A percentile compares a stretch with the other conserved stretches of the same genome.
Evolutionary conservation across 2,797 vertebrate genomes (phyloP).

Genomic region (Botia almorhae): DNA sequence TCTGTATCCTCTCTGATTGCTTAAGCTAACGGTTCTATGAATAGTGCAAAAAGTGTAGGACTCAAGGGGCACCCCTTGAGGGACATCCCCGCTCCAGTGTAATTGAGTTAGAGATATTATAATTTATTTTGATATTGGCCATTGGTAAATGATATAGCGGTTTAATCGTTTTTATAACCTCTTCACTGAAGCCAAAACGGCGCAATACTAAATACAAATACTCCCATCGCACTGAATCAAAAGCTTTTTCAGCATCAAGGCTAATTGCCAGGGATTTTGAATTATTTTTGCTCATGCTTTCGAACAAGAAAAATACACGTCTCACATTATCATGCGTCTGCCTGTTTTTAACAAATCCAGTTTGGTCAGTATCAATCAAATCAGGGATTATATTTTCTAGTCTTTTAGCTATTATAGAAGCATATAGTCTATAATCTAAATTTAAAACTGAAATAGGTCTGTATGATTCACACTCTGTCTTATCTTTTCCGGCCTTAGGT

Average conservation of each 20-base stretch:
- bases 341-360: conserved; percentile 43
- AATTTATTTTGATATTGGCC: conserved; percentile 35
- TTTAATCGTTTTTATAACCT: conserved; percentile 4
- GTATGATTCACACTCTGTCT: background rate
- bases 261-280: background rate
- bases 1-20: background rate
- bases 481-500: conserved; percentile 39
- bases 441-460: conserved; percentile 1
- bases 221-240: background rate
- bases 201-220: conserved; percentile 33
- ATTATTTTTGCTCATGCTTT: background rate
- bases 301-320: background rate
- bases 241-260: background rate
- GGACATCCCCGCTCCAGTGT: conserved; percentile 1
- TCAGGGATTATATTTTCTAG: conserved; percentile 31
- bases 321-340: conserved; percentile 23
- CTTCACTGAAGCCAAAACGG: conserved; percentile 13
- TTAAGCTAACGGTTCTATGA: background rate
- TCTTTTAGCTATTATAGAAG: background rate
- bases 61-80: background rate
- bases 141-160: background rate
- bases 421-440: conserved; percentile 9
- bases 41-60: conserved; percentile 1
- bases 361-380: conserved; percentile 46
- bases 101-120: background rate